Evolutionary conservation across 2,113 vertebrate species (phyloP).

Genomic region (Carettochelys insculpta): DNA sequence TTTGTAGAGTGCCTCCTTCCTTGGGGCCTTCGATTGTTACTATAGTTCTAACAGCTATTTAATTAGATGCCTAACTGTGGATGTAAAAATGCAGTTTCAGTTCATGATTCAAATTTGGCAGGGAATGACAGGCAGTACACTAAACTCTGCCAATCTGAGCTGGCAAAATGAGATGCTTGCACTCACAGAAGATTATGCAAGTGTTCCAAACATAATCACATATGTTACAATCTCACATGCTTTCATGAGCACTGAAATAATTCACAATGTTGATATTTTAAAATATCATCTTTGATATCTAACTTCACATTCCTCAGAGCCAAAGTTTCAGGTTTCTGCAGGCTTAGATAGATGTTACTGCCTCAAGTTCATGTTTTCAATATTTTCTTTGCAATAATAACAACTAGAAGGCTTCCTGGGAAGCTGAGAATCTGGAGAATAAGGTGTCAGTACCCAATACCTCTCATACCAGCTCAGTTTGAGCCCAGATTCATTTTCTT

Average conservation of each 20-base stretch:
- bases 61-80: not conserved
- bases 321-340: not conserved
- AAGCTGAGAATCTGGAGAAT: not conserved
- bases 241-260: not conserved
- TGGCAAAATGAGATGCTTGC: not conserved
- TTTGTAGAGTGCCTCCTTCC: constrained; percentile 19
- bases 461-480: not conserved
- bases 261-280: not conserved
- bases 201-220: not conserved
- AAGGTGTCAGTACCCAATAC: not conserved
- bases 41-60: not conserved
- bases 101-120: constrained; percentile 3
- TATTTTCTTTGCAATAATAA: not conserved
- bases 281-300: not conserved
- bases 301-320: not conserved
- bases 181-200: not conserved
- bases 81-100: not conserved
- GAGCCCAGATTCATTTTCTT: not conserved
- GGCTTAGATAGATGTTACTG: not conserved
- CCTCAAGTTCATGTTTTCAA: not conserved
- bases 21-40: not conserved
- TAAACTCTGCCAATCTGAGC: not conserved
- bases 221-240: not conserved
- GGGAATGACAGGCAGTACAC: not conserved
- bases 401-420: not conserved